Evolutionary conservation across 1,140 invertebrate species (phyloP), one percentile per base, ranked within the genome.

Genomic region (Drosophila simulans): DNA sequence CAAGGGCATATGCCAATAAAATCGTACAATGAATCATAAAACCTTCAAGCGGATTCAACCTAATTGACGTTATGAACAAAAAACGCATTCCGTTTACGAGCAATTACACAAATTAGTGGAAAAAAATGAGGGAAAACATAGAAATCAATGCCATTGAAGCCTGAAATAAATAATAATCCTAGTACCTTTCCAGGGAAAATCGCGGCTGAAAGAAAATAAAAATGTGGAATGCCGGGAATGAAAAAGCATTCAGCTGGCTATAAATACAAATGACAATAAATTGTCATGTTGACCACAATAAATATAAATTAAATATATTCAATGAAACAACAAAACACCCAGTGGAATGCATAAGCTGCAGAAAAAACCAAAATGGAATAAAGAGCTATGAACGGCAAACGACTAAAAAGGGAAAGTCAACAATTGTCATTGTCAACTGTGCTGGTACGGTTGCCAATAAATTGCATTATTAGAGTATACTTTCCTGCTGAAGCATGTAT

Each of bases 231-330:
- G 48, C 22, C 56, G 55, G 48, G 59, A 71, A 55, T 76, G 45
- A 49, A 57, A 57, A 55, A 8, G 37, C 62, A 48, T n/a, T 31
- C 45, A 31, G n/a, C 69, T 52, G 62, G 57, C 63, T 52, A 83
- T 77, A 76, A 77, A 89, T 89, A 89, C 57, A 68, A 74, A 89
- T 77, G 78, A 86, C 72, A 80, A 88, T 88, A 88, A 89, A 88
- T 88, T 80, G 77, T 80, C 60, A 73, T 77, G 71, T 55, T 54
- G 76, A 64, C 51, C 57, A 68, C 68, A 88, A 89, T 74, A 80
- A 69, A 74, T 77, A 81, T 62, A 81, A 85, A 85, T 78, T 66
- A 77, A 89, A 74, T 64, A 77, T 88, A 88, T 83, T 58, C 74
- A 81, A 86, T 86, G 54, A 57, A 82, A 78, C 37, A 77, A 70